Conservation (phyloP, 2,888 invertebrate species). For the Latheticus oryzae region DNA sequence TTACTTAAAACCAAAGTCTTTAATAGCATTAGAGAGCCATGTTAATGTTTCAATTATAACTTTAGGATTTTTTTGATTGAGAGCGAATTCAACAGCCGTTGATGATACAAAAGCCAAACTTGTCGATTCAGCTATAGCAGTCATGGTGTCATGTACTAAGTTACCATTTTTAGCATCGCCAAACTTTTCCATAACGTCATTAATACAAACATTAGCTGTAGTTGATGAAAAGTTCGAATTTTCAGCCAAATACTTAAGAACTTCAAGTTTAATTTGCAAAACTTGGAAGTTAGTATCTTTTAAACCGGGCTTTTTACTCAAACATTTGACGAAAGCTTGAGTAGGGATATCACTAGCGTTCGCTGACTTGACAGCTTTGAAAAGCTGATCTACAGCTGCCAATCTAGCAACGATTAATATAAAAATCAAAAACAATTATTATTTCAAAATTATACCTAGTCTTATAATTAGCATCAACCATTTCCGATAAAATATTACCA, state of each 20-base stretch:
- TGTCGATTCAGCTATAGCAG: constrained; percentile 81
- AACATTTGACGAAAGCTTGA: constrained; percentile 79
- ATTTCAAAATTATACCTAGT: constrained; percentile 61
- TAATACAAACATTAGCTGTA: constrained; percentile 79
- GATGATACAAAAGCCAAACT: constrained; percentile 80
- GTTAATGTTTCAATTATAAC: constrained; percentile 86
- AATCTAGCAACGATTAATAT: constrained; percentile 77
- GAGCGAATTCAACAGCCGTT: constrained; percentile 79
- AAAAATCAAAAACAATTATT: constrained; percentile 19
- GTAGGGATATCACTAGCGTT: constrained; percentile 75
- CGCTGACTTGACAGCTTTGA: constrained; percentile 72
- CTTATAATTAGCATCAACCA: constrained; percentile 89
- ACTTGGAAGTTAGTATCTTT: constrained; percentile 95
- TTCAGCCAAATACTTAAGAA: constrained; percentile 81
- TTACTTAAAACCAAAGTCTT: constrained; percentile 89
- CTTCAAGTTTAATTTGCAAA: constrained; percentile 83
- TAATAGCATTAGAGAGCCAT: constrained; percentile 83
- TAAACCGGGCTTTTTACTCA: constrained; percentile 86
- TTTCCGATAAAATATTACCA: constrained; percentile 72
- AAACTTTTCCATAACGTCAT: constrained; percentile 86
- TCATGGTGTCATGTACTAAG: constrained; percentile 77
- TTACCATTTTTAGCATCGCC: constrained; percentile 84
- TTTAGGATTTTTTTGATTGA: constrained; percentile 90
- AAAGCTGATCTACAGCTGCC: constrained; percentile 79
- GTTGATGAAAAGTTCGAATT: constrained; percentile 78